Evolutionary conservation across 2,888 invertebrate genomes (phyloP).

Genomic region (Eilema griseolum): DNA sequence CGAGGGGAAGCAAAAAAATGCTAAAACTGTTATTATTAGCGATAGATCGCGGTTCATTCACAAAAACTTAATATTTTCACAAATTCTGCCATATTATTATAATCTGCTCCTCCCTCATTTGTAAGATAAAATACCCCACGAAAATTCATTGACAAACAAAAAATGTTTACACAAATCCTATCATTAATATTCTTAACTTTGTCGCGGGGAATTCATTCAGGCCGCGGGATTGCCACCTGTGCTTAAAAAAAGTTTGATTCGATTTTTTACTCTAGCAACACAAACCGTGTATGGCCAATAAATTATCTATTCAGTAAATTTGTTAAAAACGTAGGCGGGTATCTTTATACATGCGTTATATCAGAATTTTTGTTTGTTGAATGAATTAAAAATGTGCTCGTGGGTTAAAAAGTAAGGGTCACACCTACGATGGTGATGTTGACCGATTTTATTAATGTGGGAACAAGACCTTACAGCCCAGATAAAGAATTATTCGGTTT

Average conservation of each 20-base stretch:
- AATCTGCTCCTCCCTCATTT: conserved; percentile 35
- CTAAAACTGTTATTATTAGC: neutral
- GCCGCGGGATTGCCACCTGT: conserved; percentile 44
- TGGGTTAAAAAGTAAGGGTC: conserved; percentile 53
- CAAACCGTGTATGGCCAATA: conserved; percentile 70
- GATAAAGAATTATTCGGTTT: conserved; percentile 18
- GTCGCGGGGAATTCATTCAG: conserved; percentile 51
- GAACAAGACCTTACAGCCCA: conserved; percentile 30
- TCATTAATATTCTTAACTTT: conserved; percentile 69
- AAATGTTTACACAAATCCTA: conserved; percentile 73
- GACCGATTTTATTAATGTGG: conserved; percentile 50
- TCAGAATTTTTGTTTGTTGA: conserved; percentile 58
- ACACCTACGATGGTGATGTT: conserved; percentile 53
- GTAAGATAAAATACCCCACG: conserved; percentile 31
- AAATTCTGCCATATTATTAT: conserved; percentile 24
- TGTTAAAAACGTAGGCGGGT: conserved; percentile 82
- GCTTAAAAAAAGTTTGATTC: conserved; percentile 45
- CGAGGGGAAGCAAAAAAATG: neutral
- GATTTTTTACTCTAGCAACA: conserved; percentile 55
- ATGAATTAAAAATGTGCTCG: conserved; percentile 57
- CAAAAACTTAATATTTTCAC: conserved; percentile 22
- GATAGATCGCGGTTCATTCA: conserved; percentile 3
- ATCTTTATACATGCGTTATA: conserved; percentile 55
- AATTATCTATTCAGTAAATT: conserved; percentile 82
- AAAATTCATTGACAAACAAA: conserved; percentile 66